phyloP scores from a whole-genome alignment of 2,888 invertebrate species.

The Drosophila peninsularis region DNA sequence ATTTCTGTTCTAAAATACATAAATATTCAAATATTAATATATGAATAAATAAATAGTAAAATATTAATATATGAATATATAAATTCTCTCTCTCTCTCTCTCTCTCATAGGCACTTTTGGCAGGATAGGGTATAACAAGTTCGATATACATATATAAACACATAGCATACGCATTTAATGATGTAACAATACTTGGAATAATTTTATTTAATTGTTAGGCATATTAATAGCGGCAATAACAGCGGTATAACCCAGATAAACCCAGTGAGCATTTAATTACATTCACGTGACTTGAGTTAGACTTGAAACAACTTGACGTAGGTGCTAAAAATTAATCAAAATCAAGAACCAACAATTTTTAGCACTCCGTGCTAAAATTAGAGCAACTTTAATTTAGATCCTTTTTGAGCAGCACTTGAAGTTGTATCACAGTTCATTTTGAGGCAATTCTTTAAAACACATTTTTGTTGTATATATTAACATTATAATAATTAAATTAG shows the following conservation, averaged over 20 bases:
- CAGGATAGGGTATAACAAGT: neutral
- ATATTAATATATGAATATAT: neutral
- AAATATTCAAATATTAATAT: too few species aligned
- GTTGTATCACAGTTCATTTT: too few species aligned
- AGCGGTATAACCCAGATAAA: slow-evolving; percentile 1
- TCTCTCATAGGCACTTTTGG: neutral
- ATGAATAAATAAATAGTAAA: too few species aligned
- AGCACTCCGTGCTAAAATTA: neutral
- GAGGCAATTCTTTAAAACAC: too few species aligned
- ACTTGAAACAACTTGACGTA: neutral
- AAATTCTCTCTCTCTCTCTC: too few species aligned
- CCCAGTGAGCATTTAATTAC: neutral
- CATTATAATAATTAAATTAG: neutral
- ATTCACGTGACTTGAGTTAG: neutral
- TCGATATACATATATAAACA: neutral
- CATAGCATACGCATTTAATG: slow-evolving; percentile 5
- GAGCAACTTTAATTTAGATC: neutral
- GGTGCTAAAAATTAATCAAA: neutral
- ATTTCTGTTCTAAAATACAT: too few species aligned
- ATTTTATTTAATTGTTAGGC: neutral
- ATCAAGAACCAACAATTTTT: neutral
- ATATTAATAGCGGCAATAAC: neutral
- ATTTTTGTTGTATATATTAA: neutral
- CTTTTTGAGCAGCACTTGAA: neutral
- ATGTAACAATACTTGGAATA: slow-evolving; percentile 5